These are phyloP conservation scores for Colius striatus DNA, from an alignment of 2,113 vertebrate genomes.

Conservation along the genomic window DNA sequence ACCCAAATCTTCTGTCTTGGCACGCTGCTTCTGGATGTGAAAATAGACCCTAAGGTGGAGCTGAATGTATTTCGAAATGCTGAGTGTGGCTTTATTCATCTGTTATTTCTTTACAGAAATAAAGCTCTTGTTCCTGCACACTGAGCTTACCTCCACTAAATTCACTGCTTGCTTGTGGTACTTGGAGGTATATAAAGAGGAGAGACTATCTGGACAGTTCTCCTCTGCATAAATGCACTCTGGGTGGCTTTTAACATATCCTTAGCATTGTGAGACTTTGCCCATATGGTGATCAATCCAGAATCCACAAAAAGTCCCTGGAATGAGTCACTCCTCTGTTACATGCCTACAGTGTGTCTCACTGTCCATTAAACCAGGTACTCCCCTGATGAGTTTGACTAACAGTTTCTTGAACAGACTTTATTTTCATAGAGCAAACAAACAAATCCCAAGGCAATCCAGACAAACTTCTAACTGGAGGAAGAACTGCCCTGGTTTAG, in stretches of 20 bases:
- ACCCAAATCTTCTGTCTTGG: neutral
- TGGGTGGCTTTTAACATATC: neutral
- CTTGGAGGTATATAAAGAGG: neutral
- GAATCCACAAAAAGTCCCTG: neutral
- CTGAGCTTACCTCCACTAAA: slow-evolving; percentile 39
- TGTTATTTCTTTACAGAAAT: slow-evolving; percentile 15
- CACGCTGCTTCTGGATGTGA: neutral
- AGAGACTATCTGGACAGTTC: neutral
- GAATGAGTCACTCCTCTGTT: neutral
- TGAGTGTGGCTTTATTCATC: neutral
- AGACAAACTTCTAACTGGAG: neutral
- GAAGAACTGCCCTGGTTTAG: neutral
- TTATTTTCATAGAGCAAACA: neutral
- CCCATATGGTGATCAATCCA: neutral
- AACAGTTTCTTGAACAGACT: neutral
- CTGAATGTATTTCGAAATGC: neutral
- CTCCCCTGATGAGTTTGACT: neutral
- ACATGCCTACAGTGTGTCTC: rapidly evolving
- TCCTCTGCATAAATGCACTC: neutral
- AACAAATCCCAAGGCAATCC: neutral
- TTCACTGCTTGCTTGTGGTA: neutral
- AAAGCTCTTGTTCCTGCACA: slow-evolving; percentile 11
- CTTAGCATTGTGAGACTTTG: neutral
- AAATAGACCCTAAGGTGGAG: neutral
- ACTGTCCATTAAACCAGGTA: neutral